Percentiles rank a stretch among this genome's conserved stretches.
Conservation (phyloP, 2,797 vertebrate genomes). For the Sebastes glaucus region DNA sequence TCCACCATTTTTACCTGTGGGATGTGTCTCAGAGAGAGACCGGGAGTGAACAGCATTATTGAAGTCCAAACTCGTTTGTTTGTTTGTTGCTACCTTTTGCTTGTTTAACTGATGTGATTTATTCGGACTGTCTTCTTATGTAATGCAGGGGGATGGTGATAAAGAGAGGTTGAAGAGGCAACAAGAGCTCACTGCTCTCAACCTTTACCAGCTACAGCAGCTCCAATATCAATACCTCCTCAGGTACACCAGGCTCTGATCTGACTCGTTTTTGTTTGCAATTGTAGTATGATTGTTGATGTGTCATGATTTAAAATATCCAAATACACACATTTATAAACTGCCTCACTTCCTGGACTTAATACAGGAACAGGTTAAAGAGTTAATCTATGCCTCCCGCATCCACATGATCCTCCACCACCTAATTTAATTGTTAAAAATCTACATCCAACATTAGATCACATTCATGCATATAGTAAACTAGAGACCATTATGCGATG, state of each 20-base stretch:
- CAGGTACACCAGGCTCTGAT: constrained; percentile 80
- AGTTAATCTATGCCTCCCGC: not conserved
- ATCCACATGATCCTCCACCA: not conserved
- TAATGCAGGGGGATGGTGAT: constrained; percentile 89
- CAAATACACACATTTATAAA: not conserved
- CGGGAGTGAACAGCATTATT: not conserved
- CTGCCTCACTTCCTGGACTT: not conserved
- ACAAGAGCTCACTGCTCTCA: constrained; percentile 93
- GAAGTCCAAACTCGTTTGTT: not conserved
- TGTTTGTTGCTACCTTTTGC: not conserved
- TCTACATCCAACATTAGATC: not conserved
- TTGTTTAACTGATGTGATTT: not conserved
- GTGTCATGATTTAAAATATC: not conserved
- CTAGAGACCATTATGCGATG: not conserved
- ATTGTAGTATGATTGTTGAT: not conserved
- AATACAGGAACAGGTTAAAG: not conserved
- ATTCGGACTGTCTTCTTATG: not conserved
- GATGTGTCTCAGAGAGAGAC: not conserved
- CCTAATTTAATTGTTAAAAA: not conserved
- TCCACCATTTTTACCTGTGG: not conserved
- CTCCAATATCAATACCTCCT: constrained; percentile 95
- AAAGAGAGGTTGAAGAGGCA: constrained; percentile 95
- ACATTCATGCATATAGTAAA: not conserved
- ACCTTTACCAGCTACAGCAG: constrained; percentile 96
- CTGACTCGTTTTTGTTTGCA: not conserved